Base-by-base conservation (phyloP, 1,140 invertebrate genomes). In the Battus philenor region DNA sequence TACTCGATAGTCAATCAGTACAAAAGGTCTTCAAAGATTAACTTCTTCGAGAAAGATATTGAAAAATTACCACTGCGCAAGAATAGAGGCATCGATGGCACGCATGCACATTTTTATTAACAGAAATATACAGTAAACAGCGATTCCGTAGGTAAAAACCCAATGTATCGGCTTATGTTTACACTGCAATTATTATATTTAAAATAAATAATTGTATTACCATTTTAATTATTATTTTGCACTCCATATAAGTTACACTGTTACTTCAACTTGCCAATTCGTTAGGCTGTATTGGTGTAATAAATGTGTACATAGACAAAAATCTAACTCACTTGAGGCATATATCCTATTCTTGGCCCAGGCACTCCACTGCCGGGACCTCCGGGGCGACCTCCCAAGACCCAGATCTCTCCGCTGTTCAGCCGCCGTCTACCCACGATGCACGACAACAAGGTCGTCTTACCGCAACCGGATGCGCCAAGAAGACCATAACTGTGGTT, bases 401-500 rank as follows among this genome's bases (percentile, higher is more conserved):
- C 93, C 89, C 91, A 93, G 38, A 97, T 94, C 59, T 95, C 92
- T 1, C 96, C 95, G 2, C 90, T 90, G 72, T 96, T 93, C 26
- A 97, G 86, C 56, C 92, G 87, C 43, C 94, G 86, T 50, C 94
- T 87, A 7, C 95, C 95, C 0, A 97, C 95, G 44, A 97, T 94
- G 69, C 95, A 97, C 4, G 93, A 93, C 0, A 97, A 87, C 1
- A 97, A 84, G 0, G 95, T 97, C 0, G 93, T 94, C 87, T 96
- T 94, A 2, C 93, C 92, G 70, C 93, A 94, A 9, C 95, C 95
- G 46, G 93, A 96, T 29, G 93, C 94, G 11, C 94, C 94, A 16
- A 97, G 86, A 3, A 97, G 87, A 51, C 95, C 95, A 72, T 97
- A 97, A 73, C 94, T 95, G 85, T 17, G 87, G 79, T 52, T 22